A percentile compares a stretch with the other conserved stretches of the same genome.
phyloP scores from a whole-genome alignment of 2,797 vertebrate species.

The Semotilus atromaculatus region DNA sequence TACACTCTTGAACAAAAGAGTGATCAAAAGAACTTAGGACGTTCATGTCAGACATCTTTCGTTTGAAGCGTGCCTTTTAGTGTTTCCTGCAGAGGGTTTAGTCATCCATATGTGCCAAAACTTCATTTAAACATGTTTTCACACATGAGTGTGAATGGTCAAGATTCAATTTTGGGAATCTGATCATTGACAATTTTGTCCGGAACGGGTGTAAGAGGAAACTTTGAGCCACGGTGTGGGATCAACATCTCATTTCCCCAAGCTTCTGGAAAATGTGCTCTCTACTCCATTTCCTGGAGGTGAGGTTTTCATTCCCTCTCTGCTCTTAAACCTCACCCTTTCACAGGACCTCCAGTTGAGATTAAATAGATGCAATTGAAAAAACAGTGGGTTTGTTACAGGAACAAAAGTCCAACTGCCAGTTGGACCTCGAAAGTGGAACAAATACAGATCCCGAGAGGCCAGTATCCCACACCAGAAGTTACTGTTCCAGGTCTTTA shows the following conservation, averaged over 20 bases:
- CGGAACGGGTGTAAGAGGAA: background rate
- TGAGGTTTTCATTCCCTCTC: slow-evolving; percentile 46
- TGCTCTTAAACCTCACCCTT: slow-evolving; percentile 34
- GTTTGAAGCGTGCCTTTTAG: slow-evolving; percentile 17
- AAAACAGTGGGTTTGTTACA: slow-evolving; percentile 46
- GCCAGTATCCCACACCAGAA: slow-evolving; percentile 38
- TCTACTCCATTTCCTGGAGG: slow-evolving; percentile 38
- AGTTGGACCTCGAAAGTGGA: slow-evolving; percentile 53
- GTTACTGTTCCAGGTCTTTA: slow-evolving; percentile 46
- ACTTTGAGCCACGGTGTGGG: slow-evolving; percentile 28
- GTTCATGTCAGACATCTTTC: slow-evolving; percentile 20
- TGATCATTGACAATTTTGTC: slow-evolving; percentile 15
- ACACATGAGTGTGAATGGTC: background rate
- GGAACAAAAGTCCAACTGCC: slow-evolving; percentile 42
- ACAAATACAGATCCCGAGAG: slow-evolving; percentile 44
- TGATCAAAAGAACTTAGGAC: slow-evolving; percentile 36
- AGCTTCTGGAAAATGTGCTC: slow-evolving; percentile 31
- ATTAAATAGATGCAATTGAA: slow-evolving; percentile 46
- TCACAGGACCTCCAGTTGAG: slow-evolving; percentile 46
- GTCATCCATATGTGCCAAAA: slow-evolving; percentile 26
- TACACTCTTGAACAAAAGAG: slow-evolving; percentile 23
- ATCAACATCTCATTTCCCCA: slow-evolving; percentile 48
- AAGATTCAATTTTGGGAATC: slow-evolving; percentile 26
- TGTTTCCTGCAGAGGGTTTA: slow-evolving; percentile 37
- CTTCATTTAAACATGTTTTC: slow-evolving; percentile 39